phyloP scores from a whole-genome alignment of 2,888 invertebrate genomes.

The Rapana venosa region DNA sequence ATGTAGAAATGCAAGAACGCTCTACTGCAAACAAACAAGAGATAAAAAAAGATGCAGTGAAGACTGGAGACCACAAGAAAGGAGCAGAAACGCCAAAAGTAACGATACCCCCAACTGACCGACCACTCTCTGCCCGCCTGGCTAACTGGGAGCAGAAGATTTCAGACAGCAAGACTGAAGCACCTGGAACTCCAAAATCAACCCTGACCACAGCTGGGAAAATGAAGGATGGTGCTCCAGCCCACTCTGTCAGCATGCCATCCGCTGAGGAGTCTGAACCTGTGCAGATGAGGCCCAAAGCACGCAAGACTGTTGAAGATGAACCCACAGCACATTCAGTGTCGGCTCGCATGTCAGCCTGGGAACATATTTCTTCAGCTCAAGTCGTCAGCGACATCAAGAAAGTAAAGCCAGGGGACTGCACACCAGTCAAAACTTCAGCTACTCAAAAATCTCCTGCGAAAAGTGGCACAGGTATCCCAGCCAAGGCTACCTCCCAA shows the following conservation, averaged over 20 bases:
- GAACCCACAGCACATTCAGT: slow-evolving; percentile 75
- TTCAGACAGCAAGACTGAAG: slow-evolving; percentile 53
- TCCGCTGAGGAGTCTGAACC: not conserved
- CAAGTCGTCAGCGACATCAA: slow-evolving; percentile 68
- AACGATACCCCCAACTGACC: slow-evolving; percentile 58
- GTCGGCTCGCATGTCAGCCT: slow-evolving; percentile 74
- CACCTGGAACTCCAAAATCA: slow-evolving; percentile 36
- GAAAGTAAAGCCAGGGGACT: slow-evolving; percentile 65
- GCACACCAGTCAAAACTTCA: slow-evolving; percentile 46
- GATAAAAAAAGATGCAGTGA: slow-evolving; percentile 44
- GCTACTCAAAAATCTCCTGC: slow-evolving; percentile 22
- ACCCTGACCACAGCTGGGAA: slow-evolving; percentile 14
- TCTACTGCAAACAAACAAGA: not conserved
- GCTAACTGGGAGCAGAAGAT: slow-evolving; percentile 70
- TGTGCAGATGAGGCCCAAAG: slow-evolving; percentile 39
- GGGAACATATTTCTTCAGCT: slow-evolving; percentile 70
- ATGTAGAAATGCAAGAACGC: not conserved
- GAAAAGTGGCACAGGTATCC: slow-evolving; percentile 9
- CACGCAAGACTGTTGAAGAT: slow-evolving; percentile 54
- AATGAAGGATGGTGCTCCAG: slow-evolving; percentile 25
- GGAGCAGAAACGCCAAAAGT: slow-evolving; percentile 55
- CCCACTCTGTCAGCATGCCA: slow-evolving; percentile 31
- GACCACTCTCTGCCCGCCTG: slow-evolving; percentile 67
- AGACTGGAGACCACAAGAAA: slow-evolving; percentile 38
- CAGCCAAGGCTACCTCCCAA: slow-evolving; percentile 43